phyloP scores from a whole-genome alignment of 2,888 invertebrate species.

The Pyrocoelia pectoralis region DNA sequence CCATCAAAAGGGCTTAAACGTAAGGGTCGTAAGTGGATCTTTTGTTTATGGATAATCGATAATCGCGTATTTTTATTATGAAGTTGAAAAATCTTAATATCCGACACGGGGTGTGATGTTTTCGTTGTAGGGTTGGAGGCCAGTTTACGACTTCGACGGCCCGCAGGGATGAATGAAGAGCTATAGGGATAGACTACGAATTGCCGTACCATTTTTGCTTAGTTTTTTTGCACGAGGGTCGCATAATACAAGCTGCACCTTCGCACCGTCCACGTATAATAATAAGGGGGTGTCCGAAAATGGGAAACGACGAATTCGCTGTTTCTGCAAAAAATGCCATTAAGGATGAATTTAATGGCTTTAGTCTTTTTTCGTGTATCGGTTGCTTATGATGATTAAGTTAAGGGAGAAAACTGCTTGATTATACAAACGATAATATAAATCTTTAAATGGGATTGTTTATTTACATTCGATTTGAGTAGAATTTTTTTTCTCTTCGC shows the following conservation, averaged over 20 bases:
- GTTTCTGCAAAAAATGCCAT: slow-evolving; percentile 31
- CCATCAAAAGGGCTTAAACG: background rate
- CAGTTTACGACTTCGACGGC: slow-evolving; percentile 55
- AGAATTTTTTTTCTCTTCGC: background rate
- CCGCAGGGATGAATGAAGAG: slow-evolving; percentile 59
- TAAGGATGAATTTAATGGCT: slow-evolving; percentile 30
- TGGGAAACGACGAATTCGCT: slow-evolving; percentile 27
- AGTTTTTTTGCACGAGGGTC: slow-evolving; percentile 54
- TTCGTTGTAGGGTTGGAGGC: slow-evolving; percentile 47
- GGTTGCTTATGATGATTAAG: slow-evolving; percentile 24
- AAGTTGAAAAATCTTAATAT: slow-evolving; percentile 47
- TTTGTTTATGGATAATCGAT: slow-evolving; percentile 14
- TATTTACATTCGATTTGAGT: background rate
- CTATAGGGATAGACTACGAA: slow-evolving; percentile 57
- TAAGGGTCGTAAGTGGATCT: background rate
- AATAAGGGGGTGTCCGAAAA: slow-evolving; percentile 39
- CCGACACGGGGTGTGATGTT: slow-evolving; percentile 52
- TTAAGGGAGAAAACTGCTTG: slow-evolving; percentile 19
- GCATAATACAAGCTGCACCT: slow-evolving; percentile 53
- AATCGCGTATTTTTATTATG: slow-evolving; percentile 24
- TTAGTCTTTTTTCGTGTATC: slow-evolving; percentile 22
- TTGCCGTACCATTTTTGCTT: slow-evolving; percentile 57
- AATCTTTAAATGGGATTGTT: slow-evolving; percentile 12
- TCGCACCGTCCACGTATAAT: slow-evolving; percentile 51
- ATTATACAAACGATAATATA: slow-evolving; percentile 28